Conservation (phyloP, 2,113 vertebrate species). For the Tychaedon coryphoeus region DNA sequence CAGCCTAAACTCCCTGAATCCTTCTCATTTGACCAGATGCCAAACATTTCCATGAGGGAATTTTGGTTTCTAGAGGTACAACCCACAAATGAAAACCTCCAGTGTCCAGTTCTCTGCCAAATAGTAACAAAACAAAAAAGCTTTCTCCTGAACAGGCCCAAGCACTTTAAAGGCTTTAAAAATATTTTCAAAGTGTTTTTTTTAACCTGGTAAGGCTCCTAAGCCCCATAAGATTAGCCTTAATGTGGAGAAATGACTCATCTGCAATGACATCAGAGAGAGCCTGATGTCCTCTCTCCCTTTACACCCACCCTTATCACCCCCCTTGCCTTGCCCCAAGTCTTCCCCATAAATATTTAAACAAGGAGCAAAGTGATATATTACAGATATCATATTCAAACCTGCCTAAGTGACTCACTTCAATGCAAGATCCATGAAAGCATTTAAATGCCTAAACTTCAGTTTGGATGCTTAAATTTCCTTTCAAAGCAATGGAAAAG, state of each 20-base stretch:
- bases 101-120: not conserved
- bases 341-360: constrained; percentile 50
- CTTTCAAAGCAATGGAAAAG: not conserved
- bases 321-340: not conserved
- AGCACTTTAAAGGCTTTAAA: not conserved
- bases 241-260: constrained; percentile 20
- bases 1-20: not conserved
- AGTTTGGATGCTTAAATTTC: not conserved
- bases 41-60: not conserved
- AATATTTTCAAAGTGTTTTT: not conserved
- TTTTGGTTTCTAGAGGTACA: not conserved
- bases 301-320: constrained; percentile 7
- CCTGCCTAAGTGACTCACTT: not conserved
- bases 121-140: not conserved
- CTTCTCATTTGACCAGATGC: not conserved
- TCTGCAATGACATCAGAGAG: not conserved
- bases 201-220: not conserved
- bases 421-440: not conserved
- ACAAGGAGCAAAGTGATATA: constrained; percentile 33
- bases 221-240: not conserved
- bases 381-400: constrained; percentile 27
- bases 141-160: not conserved
- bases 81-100: not conserved
- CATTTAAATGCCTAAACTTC: not conserved
- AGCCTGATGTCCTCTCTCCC: not conserved